These are phyloP conservation scores for Platichthys flesus DNA, from an alignment of 2,113 vertebrate genomes.

Conservation along the genomic window DNA sequence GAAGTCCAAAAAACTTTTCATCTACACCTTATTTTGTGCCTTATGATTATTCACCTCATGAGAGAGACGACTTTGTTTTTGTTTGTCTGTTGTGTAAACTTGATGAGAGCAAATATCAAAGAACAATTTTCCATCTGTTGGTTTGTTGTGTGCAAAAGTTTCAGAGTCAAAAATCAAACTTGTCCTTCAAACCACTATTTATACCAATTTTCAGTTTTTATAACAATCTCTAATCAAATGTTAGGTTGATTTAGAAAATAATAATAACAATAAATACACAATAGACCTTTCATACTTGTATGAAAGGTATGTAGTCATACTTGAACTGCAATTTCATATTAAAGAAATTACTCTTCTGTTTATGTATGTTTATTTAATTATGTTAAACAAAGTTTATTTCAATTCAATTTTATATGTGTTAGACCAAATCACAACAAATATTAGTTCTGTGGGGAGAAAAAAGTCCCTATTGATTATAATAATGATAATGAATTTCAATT, in stretches of 20 bases:
- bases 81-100: background rate
- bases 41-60: slow-evolving; percentile 1
- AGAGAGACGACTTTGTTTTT: background rate
- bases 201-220: too few relatives aligned
- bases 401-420: too few relatives aligned
- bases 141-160: too few relatives aligned
- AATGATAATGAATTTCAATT: too few relatives aligned
- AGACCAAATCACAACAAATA: too few relatives aligned
- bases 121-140: background rate
- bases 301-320: background rate
- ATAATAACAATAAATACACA: background rate
- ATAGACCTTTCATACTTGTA: background rate
- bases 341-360: slow-evolving; percentile 1
- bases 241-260: background rate
- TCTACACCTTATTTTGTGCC: slow-evolving; percentile 10
- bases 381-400: background rate
- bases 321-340: background rate
- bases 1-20: background rate
- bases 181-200: too few relatives aligned
- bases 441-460: too few relatives aligned
- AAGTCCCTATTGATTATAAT: too few relatives aligned
- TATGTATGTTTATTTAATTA: background rate
- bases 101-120: slow-evolving; percentile 19
- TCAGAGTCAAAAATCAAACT: too few relatives aligned
- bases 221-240: too few relatives aligned